Evolutionary conservation across 2,113 vertebrate genomes (phyloP).

Genomic region (Fulica atra): DNA sequence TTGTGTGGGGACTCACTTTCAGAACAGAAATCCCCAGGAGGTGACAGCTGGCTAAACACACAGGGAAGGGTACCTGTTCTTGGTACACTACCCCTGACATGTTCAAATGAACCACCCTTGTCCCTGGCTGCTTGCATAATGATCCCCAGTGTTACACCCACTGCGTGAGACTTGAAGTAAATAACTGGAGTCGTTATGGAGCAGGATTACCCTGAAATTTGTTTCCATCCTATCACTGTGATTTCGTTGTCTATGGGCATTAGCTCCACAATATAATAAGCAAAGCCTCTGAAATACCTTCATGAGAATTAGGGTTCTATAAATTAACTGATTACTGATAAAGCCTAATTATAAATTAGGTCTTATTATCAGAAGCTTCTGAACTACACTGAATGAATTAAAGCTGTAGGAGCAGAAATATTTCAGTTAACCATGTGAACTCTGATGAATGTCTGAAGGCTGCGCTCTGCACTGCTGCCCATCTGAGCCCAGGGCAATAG

Average conservation of each 20-base stretch:
- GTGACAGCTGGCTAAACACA: background rate
- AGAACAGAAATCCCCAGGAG: background rate
- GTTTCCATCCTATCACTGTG: slow-evolving; percentile 53
- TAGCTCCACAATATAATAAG: slow-evolving; percentile 66
- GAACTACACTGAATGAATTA: slow-evolving; percentile 73
- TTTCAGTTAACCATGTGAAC: slow-evolving; percentile 77
- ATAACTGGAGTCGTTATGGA: background rate
- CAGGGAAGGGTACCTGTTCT: background rate
- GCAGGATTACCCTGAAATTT: slow-evolving; percentile 69
- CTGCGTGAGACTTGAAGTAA: background rate
- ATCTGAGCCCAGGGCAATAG: background rate
- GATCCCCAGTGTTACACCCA: background rate
- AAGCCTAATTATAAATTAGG: slow-evolving; percentile 83
- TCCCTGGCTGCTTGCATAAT: background rate
- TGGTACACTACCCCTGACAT: background rate
- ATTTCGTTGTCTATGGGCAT: slow-evolving; percentile 61
- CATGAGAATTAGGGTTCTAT: slow-evolving; percentile 72
- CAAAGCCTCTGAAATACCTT: slow-evolving; percentile 60
- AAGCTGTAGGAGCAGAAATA: slow-evolving; percentile 73
- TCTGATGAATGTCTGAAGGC: slow-evolving; percentile 57
- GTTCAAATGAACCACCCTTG: background rate
- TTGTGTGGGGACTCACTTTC: fast-evolving
- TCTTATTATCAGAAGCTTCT: slow-evolving; percentile 79
- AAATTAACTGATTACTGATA: slow-evolving; percentile 84
- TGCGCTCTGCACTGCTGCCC: background rate